Evolutionary conservation across 2,113 vertebrate genomes (phyloP).

Genomic region (Rhinogobius similis): DNA sequence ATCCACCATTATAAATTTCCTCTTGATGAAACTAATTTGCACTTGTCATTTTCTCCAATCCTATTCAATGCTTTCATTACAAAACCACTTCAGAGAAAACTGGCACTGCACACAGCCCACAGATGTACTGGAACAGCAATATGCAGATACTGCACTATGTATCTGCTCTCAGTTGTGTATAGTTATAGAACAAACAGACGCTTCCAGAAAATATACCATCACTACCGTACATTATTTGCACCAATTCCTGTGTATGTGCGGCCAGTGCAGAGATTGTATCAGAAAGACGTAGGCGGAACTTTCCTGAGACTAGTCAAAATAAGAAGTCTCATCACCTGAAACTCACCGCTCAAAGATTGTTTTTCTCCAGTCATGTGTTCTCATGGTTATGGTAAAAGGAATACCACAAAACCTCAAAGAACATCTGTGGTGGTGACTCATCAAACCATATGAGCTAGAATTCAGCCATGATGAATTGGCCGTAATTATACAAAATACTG

Average conservation of each 20-base stretch:
- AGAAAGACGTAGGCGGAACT: slow-evolving; percentile 8
- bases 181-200: not conserved
- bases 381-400: not conserved
- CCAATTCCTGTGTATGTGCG: not conserved
- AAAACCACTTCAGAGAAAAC: slow-evolving; percentile 13
- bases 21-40: not conserved
- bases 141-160: slow-evolving; percentile 15
- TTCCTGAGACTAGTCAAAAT: not conserved
- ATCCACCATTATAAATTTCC: not conserved
- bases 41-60: not conserved
- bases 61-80: not conserved
- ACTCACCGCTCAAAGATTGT: not conserved
- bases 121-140: not conserved
- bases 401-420: not conserved
- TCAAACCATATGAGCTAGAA: not conserved
- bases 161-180: slow-evolving; percentile 18
- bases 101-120: not conserved
- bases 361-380: not conserved
- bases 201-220: not conserved
- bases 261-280: not conserved
- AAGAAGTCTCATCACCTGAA: not conserved
- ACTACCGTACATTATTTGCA: not conserved
- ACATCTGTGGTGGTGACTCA: not conserved
- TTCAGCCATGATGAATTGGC: not conserved
- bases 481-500: not conserved